Percentiles rank a stretch among this genome's conserved stretches.
Evolutionary conservation across 53 echinoderm and acorn worm genomes (phyloP).

Genomic region (Henricia sp.): DNA sequence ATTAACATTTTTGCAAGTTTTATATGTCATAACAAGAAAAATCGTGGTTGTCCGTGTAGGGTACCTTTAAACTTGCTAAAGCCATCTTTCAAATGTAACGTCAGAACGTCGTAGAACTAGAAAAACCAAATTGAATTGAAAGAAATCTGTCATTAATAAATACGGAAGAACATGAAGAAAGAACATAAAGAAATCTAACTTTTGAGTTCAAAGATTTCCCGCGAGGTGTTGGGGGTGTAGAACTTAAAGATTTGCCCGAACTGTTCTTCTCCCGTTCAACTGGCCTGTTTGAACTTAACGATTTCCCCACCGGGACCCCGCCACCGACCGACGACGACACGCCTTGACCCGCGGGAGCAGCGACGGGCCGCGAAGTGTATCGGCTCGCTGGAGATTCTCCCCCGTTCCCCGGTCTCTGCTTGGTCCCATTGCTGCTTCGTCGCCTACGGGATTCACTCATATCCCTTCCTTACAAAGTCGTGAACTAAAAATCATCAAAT

Average conservation of each 20-base stretch:
- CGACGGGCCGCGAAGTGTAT: slow-evolving; percentile 18
- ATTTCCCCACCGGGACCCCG: slow-evolving; percentile 15
- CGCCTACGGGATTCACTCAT: slow-evolving; percentile 76
- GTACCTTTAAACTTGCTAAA: too few relatives aligned
- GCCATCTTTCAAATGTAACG: too few relatives aligned
- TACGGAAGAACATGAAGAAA: not conserved
- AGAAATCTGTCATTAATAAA: too few relatives aligned
- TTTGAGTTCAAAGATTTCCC: slow-evolving; percentile 38
- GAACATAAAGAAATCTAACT: not conserved
- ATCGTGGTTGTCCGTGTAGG: too few relatives aligned
- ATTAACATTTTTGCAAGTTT: too few relatives aligned
- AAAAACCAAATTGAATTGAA: too few relatives aligned
- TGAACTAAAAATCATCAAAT: not conserved
- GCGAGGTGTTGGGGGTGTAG: slow-evolving; percentile 6
- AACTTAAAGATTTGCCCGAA: slow-evolving; percentile 30
- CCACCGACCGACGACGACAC: too few relatives aligned
- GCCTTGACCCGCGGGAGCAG: not conserved
- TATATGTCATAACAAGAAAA: too few relatives aligned
- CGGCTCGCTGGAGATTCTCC: slow-evolving; percentile 18
- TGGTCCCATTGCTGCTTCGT: slow-evolving; percentile 68
- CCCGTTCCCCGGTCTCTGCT: slow-evolving; percentile 53
- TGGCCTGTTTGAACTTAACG: not conserved
- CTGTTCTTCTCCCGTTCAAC: slow-evolving; percentile 26
- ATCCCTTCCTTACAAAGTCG: not conserved
- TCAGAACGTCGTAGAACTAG: too few relatives aligned